These are phyloP conservation scores for Brotogeris chrysoptera DNA, from an alignment of 2,797 vertebrate species.

Conservation along the genomic window DNA sequence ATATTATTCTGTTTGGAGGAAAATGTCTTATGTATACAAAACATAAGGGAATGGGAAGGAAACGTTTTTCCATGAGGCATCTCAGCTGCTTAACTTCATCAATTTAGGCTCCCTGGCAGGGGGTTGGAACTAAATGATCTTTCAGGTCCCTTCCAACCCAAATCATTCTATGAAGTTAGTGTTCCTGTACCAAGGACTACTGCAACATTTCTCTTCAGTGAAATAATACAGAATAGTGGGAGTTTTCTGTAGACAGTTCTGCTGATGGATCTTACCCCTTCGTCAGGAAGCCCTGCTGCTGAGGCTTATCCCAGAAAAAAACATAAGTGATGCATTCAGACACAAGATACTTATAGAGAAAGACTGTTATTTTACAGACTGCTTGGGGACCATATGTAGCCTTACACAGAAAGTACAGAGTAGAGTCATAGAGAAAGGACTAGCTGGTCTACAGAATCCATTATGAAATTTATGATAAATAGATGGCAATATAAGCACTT, in stretches of 20 bases:
- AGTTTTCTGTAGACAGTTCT: neutral
- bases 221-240: neutral
- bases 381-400: neutral
- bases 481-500: neutral
- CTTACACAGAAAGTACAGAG: neutral
- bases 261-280: neutral
- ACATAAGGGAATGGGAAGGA: neutral
- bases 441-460: neutral
- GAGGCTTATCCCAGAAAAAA: neutral
- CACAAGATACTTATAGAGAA: neutral
- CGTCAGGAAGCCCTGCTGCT: neutral
- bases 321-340: neutral
- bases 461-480: neutral
- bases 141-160: neutral
- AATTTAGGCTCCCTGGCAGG: neutral
- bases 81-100: neutral
- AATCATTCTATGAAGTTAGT: neutral
- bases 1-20: neutral
- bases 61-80: neutral
- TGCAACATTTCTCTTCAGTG: neutral
- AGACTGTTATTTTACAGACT: neutral
- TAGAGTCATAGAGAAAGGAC: neutral
- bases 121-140: neutral
- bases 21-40: neutral
- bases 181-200: neutral